Conservation (phyloP, 2,113 vertebrate species). For the Pipa parva region DNA sequence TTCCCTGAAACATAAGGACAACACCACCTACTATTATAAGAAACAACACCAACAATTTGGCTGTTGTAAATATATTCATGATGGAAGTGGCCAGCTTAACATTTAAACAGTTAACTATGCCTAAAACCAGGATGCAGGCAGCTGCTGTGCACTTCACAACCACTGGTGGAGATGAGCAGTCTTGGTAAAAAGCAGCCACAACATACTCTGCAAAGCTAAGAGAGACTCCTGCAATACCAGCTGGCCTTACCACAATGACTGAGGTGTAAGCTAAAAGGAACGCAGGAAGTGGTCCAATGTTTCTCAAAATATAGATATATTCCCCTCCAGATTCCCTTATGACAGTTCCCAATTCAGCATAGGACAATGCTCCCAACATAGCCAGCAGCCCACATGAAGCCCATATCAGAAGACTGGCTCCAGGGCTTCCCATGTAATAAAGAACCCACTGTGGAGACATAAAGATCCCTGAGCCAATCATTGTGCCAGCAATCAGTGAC, state of each 20-base stretch:
- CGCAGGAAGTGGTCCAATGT: slow-evolving; percentile 69
- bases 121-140: slow-evolving; percentile 61
- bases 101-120: slow-evolving; percentile 64
- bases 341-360: slow-evolving; percentile 71
- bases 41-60: slow-evolving; percentile 66
- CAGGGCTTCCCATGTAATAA: slow-evolving; percentile 65
- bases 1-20: slow-evolving; percentile 53
- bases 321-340: slow-evolving; percentile 76
- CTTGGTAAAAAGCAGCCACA: slow-evolving; percentile 63
- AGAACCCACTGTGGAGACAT: slow-evolving; percentile 73
- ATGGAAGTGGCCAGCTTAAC: slow-evolving; percentile 59
- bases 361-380: slow-evolving; percentile 67
- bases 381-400: slow-evolving; percentile 63
- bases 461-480: slow-evolving; percentile 77
- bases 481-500: slow-evolving; percentile 70
- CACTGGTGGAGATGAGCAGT: slow-evolving; percentile 56
- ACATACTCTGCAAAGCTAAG: slow-evolving; percentile 72
- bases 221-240: slow-evolving; percentile 58
- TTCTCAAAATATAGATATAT: slow-evolving; percentile 74
- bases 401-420: slow-evolving; percentile 76
- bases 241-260: slow-evolving; percentile 65
- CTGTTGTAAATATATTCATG: slow-evolving; percentile 68
- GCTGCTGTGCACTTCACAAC: slow-evolving; percentile 59
- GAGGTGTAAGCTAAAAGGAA: slow-evolving; percentile 68
- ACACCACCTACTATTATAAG: slow-evolving; percentile 69